Evolutionary conservation across 2,113 vertebrate genomes (phyloP).

Genomic region (Sciurus niger): DNA sequence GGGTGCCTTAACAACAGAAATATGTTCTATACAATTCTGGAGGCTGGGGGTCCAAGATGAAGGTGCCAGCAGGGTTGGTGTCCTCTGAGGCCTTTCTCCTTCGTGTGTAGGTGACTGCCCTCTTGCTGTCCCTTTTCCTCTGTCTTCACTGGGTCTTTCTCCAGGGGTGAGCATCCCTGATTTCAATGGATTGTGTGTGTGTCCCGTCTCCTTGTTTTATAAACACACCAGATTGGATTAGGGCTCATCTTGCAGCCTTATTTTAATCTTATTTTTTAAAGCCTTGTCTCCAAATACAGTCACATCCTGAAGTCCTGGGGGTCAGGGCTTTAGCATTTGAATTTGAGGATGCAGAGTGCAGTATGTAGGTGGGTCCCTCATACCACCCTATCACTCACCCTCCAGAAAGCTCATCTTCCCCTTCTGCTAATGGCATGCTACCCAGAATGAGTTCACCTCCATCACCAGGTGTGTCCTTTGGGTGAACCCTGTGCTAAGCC

Average conservation of each 20-base stretch:
- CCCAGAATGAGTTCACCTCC: neutral
- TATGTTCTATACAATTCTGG: neutral
- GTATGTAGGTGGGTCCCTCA: neutral
- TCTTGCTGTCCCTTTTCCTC: neutral
- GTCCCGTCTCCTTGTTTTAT: neutral
- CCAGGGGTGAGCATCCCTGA: rapidly evolving
- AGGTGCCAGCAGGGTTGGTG: rapidly evolving
- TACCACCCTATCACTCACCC: too few relatives aligned
- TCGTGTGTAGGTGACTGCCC: too few relatives aligned
- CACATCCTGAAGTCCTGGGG: neutral
- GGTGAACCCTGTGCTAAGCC: neutral
- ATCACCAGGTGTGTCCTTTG: neutral
- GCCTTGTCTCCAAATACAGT: neutral
- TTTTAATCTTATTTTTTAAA: slow-evolving; percentile 1
- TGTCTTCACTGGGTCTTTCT: neutral
- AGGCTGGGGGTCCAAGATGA: neutral
- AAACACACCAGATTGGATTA: neutral
- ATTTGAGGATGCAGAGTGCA: neutral
- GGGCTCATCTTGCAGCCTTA: neutral
- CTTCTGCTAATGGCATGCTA: neutral
- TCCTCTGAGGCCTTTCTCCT: neutral
- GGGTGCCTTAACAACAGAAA: neutral
- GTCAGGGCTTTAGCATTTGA: neutral
- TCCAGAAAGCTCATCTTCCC: neutral
- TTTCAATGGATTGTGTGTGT: neutral